Evolutionary conservation across 2,113 vertebrate genomes (phyloP), one percentile per base, ranked within the genome.

Genomic region (Tauraco erythrolophus): DNA sequence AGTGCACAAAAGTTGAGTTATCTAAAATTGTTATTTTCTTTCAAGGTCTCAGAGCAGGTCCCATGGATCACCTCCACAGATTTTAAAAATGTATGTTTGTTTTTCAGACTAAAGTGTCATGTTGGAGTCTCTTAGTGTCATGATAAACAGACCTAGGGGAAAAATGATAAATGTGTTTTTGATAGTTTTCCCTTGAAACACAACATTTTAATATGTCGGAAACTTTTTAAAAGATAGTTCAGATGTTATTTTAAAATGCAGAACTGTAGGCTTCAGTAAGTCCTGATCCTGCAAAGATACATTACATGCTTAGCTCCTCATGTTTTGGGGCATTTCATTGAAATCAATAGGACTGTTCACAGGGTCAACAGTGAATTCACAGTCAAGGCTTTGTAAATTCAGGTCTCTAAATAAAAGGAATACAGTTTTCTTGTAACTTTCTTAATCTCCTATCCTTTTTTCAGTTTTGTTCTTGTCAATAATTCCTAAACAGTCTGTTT

Each of bases 81-180:
- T 45, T 81, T 84, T 8, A 27, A 72, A 88, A 75, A 45, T 4
- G 2, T 6, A 7, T 33, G 28, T 79, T 45, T 65, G 9, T 15
- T 79, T 92, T 85, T 68, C 62, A 80, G 14, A 24, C 6, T 61
- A 6, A 45, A 72, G 4, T 24, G 19, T 60, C 18, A 27, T 25
- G 3, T 27, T 86, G 9, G 10, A 64, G 7, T 45, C 28, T 57
- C 28, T 48, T 77, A 57, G 57, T 1, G 1, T 31, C 15, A 75
- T 50, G 35, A 61, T 56, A 39, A 79, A 70, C 10, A 79, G 18
- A 43, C 4, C 15, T 39, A 48, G 3, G 7, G 9, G 3, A 22
- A 53, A 72, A 88, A 66, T 1, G 0, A 28, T 18, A 25, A 9
- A 64, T 41, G 3, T 22, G 4, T 0, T 22, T 78, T 79, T 81